These are phyloP conservation scores for Chloroceryle inda DNA, from an alignment of 2,797 vertebrate species.

Conservation along the genomic window DNA sequence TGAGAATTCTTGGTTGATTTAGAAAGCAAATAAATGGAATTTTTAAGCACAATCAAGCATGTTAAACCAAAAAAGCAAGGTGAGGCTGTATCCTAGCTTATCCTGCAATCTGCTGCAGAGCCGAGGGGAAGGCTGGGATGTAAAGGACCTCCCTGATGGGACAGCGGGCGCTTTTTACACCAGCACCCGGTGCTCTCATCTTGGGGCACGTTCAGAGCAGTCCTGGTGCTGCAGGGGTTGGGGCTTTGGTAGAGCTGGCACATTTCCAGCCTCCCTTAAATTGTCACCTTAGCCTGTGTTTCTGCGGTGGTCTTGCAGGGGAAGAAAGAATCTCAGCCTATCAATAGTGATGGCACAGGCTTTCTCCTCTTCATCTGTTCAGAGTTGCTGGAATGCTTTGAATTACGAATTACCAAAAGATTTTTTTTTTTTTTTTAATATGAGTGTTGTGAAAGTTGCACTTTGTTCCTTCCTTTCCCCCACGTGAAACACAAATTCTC, in stretches of 20 bases:
- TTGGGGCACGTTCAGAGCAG: accelerated
- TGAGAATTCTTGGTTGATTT: constrained; percentile 6
- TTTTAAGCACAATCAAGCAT: not conserved
- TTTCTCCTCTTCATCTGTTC: constrained; percentile 45
- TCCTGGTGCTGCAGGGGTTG: not conserved
- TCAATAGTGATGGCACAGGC: constrained; percentile 6
- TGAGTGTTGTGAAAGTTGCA: not conserved
- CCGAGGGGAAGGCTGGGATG: accelerated
- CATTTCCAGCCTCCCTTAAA: not conserved
- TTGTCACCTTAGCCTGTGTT: not conserved
- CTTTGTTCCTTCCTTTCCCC: not conserved
- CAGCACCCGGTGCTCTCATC: accelerated
- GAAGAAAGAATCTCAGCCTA: constrained; percentile 46
- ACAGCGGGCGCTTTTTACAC: accelerated
- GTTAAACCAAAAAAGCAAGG: not conserved
- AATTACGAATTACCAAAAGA: constrained; percentile 13
- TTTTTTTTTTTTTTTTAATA: not conserved
- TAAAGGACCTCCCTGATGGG: not conserved
- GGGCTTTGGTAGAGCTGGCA: not conserved
- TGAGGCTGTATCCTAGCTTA: not conserved
- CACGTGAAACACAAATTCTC: not conserved
- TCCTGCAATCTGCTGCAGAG: not conserved
- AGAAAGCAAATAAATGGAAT: constrained; percentile 40
- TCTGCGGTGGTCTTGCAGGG: constrained; percentile 23
- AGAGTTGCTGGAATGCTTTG: constrained; percentile 41